These are phyloP conservation scores for Brachyptera risi DNA, from an alignment of 2,888 invertebrate genomes.

Conservation along the genomic window DNA sequence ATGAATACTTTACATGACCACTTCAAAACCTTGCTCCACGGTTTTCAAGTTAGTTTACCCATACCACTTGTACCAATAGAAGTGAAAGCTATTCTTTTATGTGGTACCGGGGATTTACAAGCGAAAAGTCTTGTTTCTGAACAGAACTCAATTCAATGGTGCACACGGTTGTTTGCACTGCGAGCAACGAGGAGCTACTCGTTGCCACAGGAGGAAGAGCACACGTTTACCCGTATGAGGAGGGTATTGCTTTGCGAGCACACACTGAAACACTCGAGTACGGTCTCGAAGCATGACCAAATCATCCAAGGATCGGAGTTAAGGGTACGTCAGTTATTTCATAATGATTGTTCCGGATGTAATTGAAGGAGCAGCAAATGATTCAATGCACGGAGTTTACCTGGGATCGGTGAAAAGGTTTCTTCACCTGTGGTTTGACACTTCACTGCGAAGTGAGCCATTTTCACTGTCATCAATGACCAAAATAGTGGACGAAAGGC, in stretches of 20 bases:
- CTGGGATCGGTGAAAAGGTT: neutral
- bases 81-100: neutral
- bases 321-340: too few species aligned
- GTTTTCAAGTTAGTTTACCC: neutral
- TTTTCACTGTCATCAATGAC: neutral
- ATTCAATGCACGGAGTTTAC: neutral
- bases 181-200: neutral
- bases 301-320: neutral
- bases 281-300: neutral
- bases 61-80: neutral
- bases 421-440: neutral
- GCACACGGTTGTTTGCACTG: conserved; percentile 12
- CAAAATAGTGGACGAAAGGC: neutral
- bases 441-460: neutral
- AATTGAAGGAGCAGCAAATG: too few species aligned
- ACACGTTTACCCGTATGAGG: neutral
- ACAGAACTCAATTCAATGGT: conserved; percentile 1
- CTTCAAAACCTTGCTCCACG: neutral
- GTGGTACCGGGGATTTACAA: conserved; percentile 15
- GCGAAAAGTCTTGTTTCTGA: conserved; percentile 12
- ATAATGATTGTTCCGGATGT: too few species aligned
- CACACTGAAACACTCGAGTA: neutral
- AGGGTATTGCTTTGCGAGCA: neutral
- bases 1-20: neutral
- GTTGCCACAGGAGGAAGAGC: too few species aligned